Conservation (phyloP, 92 coral and sea anemone species). For the Galaxea fascicularis region DNA sequence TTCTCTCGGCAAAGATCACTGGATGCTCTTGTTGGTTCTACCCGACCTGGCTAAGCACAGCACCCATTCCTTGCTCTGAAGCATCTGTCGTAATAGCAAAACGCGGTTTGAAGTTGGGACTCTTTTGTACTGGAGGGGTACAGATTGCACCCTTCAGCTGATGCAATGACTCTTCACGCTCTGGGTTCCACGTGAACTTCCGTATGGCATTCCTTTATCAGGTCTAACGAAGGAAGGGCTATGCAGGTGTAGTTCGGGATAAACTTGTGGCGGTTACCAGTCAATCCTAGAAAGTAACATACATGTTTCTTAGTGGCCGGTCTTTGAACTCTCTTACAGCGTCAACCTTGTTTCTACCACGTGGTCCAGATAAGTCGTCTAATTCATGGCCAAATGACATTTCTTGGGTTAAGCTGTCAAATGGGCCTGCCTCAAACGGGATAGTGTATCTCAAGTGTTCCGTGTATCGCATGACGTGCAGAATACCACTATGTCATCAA, state of each 20-base stretch:
- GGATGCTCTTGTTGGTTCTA: too few species aligned
- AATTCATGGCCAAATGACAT: slow-evolving; percentile 8
- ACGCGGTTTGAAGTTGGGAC: too few species aligned
- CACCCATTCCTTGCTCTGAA: too few species aligned
- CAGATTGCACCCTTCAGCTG: too few species aligned
- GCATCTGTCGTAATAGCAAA: too few species aligned
- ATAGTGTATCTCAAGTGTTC: neutral
- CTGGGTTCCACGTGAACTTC: neutral
- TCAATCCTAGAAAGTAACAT: slow-evolving; percentile 14
- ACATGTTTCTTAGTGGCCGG: slow-evolving; percentile 16
- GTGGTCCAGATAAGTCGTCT: slow-evolving; percentile 19
- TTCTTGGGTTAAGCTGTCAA: slow-evolving; percentile 1
- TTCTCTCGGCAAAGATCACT: too few species aligned
- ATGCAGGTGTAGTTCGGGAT: slow-evolving; percentile 22
- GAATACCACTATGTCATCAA: slow-evolving; percentile 14
- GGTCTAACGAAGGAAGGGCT: slow-evolving; percentile 8
- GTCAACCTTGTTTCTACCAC: slow-evolving; percentile 20
- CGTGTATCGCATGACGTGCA: neutral
- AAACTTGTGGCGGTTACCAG: too few species aligned
- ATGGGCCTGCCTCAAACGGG: neutral
- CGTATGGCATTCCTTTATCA: neutral
- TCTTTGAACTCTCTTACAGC: slow-evolving; percentile 25
- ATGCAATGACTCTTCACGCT: neutral
- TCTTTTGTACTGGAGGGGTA: too few species aligned
- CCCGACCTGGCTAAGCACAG: too few species aligned